These are phyloP conservation scores for Drosophila kambysellisi DNA, from an alignment of 2,888 invertebrate genomes.

Conservation along the genomic window DNA sequence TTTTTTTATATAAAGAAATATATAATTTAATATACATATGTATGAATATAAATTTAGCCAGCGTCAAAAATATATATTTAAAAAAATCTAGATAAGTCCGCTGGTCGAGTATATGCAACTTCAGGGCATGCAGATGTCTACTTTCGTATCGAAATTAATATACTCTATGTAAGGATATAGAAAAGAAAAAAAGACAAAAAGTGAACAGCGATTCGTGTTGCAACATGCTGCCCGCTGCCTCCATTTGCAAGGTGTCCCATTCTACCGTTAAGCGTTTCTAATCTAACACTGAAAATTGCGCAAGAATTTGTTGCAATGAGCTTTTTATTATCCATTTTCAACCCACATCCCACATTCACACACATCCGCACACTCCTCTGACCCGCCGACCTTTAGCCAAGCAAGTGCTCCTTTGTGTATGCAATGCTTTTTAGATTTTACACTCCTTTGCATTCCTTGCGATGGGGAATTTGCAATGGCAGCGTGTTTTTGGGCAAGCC, in stretches of 20 bases:
- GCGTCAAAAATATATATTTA: background rate
- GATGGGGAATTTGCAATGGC: slow-evolving; percentile 69
- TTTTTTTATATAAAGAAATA: background rate
- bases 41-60: fast-evolving
- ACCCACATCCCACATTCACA: slow-evolving; percentile 39
- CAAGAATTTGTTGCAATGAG: slow-evolving; percentile 81
- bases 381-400: background rate
- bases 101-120: background rate
- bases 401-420: slow-evolving; percentile 40
- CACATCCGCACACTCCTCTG: slow-evolving; percentile 16
- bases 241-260: background rate
- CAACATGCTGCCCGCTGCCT: slow-evolving; percentile 7
- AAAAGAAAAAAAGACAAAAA: slow-evolving; percentile 27
- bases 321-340: slow-evolving; percentile 79
- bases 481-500: slow-evolving; percentile 63
- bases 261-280: slow-evolving; percentile 58
- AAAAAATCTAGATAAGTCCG: background rate
- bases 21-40: background rate
- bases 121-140: fast-evolving
- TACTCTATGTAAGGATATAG: slow-evolving; percentile 2
- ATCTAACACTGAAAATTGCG: slow-evolving; percentile 79
- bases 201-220: slow-evolving; percentile 56
- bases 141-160: background rate
- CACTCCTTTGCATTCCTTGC: slow-evolving; percentile 75
- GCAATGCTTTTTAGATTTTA: slow-evolving; percentile 59